A percentile compares a stretch with the other conserved stretches of the same genome.
phyloP scores from a whole-genome alignment of 2,113 vertebrate species.

The Bungarus multicinctus region DNA sequence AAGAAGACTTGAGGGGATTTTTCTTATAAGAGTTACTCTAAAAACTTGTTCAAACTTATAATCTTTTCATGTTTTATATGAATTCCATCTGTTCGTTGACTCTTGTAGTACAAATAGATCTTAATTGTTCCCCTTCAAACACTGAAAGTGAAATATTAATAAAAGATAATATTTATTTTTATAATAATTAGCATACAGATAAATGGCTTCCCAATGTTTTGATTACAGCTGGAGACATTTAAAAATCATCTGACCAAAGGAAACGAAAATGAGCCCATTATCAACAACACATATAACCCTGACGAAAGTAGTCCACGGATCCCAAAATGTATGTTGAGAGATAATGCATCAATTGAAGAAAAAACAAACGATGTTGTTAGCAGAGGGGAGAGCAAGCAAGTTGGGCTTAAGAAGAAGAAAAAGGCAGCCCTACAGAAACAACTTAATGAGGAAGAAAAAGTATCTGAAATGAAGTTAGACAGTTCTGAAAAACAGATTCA shows the following conservation, averaged over 20 bases:
- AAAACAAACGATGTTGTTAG: conserved; percentile 70
- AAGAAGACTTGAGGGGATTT: neutral
- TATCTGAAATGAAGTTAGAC: conserved; percentile 45
- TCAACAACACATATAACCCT: conserved; percentile 71
- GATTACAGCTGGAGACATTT: conserved; percentile 80
- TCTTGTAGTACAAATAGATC: conserved; percentile 21
- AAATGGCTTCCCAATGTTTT: conserved; percentile 35
- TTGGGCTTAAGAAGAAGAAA: conserved; percentile 68
- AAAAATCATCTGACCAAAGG: conserved; percentile 76
- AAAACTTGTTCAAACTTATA: neutral
- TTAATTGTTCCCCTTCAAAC: conserved; percentile 26
- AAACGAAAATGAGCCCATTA: conserved; percentile 70
- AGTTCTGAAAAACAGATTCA: conserved; percentile 48
- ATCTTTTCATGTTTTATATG: neutral
- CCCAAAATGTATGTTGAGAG: conserved; percentile 77
- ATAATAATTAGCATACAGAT: neutral
- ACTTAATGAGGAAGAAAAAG: conserved; percentile 56
- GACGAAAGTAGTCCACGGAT: conserved; percentile 76
- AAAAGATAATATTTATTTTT: neutral
- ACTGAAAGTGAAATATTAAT: conserved; percentile 16
- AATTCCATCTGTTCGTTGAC: conserved; percentile 22
- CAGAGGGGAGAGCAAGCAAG: conserved; percentile 61
- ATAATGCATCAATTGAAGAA: conserved; percentile 62
- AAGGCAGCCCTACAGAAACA: conserved; percentile 55
- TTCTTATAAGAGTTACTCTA: neutral